A percentile compares a stretch with the other conserved stretches of the same genome.
Conservation (phyloP, 2,888 invertebrate species). For the Osedax frankpressi region DNA sequence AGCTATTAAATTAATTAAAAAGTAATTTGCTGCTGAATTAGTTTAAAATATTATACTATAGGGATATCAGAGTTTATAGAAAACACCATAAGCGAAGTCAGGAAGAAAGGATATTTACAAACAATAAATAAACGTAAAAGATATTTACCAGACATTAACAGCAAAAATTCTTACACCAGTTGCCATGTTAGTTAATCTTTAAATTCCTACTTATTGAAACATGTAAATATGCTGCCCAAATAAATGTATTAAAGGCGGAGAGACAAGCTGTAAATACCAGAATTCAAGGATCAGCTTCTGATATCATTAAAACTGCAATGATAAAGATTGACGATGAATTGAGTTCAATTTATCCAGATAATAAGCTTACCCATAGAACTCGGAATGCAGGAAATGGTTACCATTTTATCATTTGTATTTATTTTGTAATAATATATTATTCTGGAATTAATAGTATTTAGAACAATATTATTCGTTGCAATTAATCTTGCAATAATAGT, state of each 20-base stretch:
- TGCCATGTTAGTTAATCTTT: constrained; percentile 34
- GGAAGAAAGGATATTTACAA: constrained; percentile 63
- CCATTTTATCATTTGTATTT: no score
- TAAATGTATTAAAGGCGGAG: constrained; percentile 66
- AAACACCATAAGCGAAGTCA: constrained; percentile 55
- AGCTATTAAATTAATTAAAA: no score
- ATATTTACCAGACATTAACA: constrained; percentile 57
- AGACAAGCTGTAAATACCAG: constrained; percentile 90
- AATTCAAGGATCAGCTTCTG: constrained; percentile 91
- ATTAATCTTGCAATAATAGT: no score
- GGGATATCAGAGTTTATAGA: constrained; percentile 35
- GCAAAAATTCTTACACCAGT: constrained; percentile 54
- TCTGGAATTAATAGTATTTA: no score
- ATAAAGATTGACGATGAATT: constrained; percentile 59
- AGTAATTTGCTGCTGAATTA: no score
- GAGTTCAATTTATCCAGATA: constrained; percentile 46
- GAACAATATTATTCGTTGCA: no score
- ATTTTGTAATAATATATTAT: no score
- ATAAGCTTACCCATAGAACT: constrained; percentile 23
- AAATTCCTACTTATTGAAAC: no score
- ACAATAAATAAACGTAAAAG: constrained; percentile 69
- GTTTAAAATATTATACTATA: no score
- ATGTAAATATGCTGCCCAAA: no score
- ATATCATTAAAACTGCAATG: constrained; percentile 83
- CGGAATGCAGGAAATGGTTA: not conserved